Evolutionary conservation across 2,888 invertebrate genomes (phyloP).

Genomic region (Chrysina gloriosa): DNA sequence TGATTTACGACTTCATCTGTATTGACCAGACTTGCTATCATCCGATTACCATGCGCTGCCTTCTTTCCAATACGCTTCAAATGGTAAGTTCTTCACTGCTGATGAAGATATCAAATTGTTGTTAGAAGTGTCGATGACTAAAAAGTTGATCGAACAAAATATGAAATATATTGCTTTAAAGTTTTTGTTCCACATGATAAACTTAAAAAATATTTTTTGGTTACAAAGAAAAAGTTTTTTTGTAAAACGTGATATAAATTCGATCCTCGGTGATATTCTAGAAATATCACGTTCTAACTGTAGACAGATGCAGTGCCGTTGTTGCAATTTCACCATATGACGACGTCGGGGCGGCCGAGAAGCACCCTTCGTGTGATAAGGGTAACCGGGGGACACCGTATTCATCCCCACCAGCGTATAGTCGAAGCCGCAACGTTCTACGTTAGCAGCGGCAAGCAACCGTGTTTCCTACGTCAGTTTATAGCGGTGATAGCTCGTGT

Average conservation of each 20-base stretch:
- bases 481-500: slow-evolving; percentile 34
- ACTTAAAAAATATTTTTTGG: too few species aligned
- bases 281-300: not conserved
- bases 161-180: too few species aligned
- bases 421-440: slow-evolving; percentile 17
- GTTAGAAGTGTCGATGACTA: too few species aligned
- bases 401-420: slow-evolving; percentile 28
- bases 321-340: slow-evolving; percentile 25
- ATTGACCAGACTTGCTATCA: too few species aligned
- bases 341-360: slow-evolving; percentile 3
- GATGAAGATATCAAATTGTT: too few species aligned
- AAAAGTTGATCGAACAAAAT: too few species aligned
- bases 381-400: slow-evolving; percentile 28
- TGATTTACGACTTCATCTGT: too few species aligned
- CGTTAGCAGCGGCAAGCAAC: slow-evolving; percentile 16
- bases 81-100: too few species aligned
- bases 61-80: too few species aligned
- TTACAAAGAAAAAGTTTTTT: too few species aligned
- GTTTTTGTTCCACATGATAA: too few species aligned
- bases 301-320: slow-evolving; percentile 1
- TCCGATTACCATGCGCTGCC: too few species aligned
- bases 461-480: slow-evolving; percentile 34
- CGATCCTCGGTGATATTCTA: not conserved
- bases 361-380: slow-evolving; percentile 26
- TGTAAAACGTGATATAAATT: slow-evolving; percentile 9